Percentiles rank a stretch among this genome's conserved stretches.
Evolutionary conservation across 2,797 vertebrate species (phyloP).

Genomic region (Leptodactylus fallax): DNA sequence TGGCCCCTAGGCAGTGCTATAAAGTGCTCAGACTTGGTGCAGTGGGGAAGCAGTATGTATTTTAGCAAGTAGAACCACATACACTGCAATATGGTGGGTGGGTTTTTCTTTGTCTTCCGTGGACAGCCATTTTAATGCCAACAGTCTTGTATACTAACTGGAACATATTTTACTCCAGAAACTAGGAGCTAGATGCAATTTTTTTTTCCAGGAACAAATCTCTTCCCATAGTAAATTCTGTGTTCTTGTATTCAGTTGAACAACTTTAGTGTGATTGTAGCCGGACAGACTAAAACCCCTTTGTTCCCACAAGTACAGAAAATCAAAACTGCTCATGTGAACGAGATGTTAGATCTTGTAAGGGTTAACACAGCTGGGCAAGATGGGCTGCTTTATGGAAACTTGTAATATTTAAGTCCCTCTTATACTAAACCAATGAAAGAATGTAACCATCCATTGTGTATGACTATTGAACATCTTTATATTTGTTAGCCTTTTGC

Average conservation of each 20-base stretch:
- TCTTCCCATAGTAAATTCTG: neutral
- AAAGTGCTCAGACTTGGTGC: too few relatives aligned
- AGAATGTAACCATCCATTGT: neutral
- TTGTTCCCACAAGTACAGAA: neutral
- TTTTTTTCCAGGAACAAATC: neutral
- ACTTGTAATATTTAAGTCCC: neutral
- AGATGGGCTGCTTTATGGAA: neutral
- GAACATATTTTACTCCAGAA: neutral
- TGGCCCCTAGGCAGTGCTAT: too few relatives aligned
- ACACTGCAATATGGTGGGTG: too few relatives aligned
- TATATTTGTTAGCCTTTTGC: neutral
- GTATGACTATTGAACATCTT: neutral
- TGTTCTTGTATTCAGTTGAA: neutral
- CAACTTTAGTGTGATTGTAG: neutral
- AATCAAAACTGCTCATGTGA: neutral
- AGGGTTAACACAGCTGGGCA: too few relatives aligned
- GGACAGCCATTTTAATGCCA: neutral
- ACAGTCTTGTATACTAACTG: neutral
- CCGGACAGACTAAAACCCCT: neutral
- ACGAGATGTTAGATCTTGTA: neutral
- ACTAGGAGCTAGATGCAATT: neutral
- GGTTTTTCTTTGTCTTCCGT: too few relatives aligned
- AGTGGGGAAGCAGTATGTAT: too few relatives aligned
- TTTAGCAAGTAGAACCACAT: too few relatives aligned
- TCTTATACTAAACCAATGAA: neutral